Conservation (phyloP, 2,797 vertebrate genomes). For the Serranus cabrilla region DNA sequence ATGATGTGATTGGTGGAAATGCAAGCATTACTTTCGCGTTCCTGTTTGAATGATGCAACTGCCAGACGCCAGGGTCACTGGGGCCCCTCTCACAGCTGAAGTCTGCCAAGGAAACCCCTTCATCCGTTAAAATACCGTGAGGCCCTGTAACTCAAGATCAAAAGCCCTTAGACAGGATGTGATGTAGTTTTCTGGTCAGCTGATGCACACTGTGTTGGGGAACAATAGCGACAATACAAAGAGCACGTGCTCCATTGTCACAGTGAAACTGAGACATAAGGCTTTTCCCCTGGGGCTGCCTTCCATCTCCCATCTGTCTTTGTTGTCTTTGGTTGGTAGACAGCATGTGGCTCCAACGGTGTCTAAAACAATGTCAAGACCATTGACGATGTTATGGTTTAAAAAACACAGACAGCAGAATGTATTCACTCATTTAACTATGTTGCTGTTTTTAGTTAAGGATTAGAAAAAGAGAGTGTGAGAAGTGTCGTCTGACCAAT, state of each 20-base stretch:
- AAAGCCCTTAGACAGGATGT: conserved; percentile 73
- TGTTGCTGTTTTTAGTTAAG: not conserved
- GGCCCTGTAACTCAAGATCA: conserved; percentile 71
- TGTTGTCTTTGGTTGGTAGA: conserved; percentile 68
- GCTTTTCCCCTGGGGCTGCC: conserved; percentile 66
- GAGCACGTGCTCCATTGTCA: conserved; percentile 79
- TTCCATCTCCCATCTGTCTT: conserved; percentile 75
- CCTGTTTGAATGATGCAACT: conserved; percentile 82
- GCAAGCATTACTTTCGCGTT: conserved; percentile 60
- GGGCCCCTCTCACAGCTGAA: conserved; percentile 50
- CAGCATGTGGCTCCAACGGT: conserved; percentile 67
- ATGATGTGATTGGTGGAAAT: conserved; percentile 57
- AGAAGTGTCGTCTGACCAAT: not conserved
- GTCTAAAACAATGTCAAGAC: conserved; percentile 55
- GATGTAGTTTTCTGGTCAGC: conserved; percentile 77
- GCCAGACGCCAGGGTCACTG: conserved; percentile 59
- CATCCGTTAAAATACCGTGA: conserved; percentile 77
- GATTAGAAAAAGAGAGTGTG: not conserved
- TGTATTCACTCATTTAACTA: conserved; percentile 9
- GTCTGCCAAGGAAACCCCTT: conserved; percentile 68
- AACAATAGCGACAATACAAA: conserved; percentile 75
- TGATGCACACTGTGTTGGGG: conserved; percentile 69
- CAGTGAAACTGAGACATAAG: conserved; percentile 83
- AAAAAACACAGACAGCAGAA: conserved; percentile 42
- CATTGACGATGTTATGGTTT: conserved; percentile 66